Evolutionary conservation across 2,113 vertebrate species (phyloP).

Genomic region (Lepus timidus): DNA sequence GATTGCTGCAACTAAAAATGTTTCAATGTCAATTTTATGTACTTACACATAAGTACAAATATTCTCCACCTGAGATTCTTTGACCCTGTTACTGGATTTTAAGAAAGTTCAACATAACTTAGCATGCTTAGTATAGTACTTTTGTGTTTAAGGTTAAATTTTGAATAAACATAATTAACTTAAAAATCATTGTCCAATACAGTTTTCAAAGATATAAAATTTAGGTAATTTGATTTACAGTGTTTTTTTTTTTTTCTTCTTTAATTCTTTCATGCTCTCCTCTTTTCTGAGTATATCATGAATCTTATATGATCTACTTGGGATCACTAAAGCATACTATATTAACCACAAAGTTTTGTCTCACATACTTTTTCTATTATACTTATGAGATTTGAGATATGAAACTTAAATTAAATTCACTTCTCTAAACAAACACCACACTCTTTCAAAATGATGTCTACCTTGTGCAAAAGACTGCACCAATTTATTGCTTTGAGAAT

Average conservation of each 20-base stretch:
- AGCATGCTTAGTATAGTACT: background rate
- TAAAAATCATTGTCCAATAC: conserved; percentile 37
- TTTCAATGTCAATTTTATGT: background rate
- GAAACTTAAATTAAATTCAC: conserved; percentile 28
- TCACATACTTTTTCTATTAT: background rate
- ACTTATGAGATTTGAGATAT: background rate
- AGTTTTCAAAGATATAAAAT: conserved; percentile 62
- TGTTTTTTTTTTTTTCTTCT: background rate
- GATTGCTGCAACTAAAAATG: background rate
- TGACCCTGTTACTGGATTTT: conserved; percentile 4
- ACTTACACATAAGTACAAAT: background rate
- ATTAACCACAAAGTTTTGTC: background rate
- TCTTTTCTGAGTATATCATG: conserved; percentile 8
- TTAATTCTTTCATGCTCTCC: background rate
- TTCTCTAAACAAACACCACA: background rate
- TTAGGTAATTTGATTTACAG: conserved; percentile 73
- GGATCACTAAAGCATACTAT: background rate
- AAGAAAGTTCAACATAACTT: conserved; percentile 17
- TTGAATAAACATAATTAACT: background rate
- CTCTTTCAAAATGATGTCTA: background rate
- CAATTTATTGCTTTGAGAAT: background rate
- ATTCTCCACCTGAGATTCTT: conserved; percentile 17
- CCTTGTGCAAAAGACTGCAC: background rate
- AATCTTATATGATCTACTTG: background rate
- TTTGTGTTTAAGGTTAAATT: conserved; percentile 34